phyloP scores from a whole-genome alignment of 2,797 vertebrate species.

The Leptatherina wallacei region DNA sequence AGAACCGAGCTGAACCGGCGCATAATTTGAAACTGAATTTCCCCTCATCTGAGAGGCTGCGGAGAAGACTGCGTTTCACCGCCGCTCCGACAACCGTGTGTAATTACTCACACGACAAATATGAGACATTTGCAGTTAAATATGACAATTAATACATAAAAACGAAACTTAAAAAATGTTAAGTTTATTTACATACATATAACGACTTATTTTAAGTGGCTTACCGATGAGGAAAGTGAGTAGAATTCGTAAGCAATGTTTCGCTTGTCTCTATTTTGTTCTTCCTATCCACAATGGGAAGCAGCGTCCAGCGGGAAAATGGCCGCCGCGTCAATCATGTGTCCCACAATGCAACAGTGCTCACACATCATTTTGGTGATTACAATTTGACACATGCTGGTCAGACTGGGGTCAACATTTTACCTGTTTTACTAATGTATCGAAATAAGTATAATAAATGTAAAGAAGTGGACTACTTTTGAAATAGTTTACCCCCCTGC shows the following conservation, averaged over 20 bases:
- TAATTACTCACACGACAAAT: conserved; percentile 52
- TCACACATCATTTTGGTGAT: conserved; percentile 35
- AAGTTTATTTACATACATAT: conserved; percentile 26
- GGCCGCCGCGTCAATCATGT: conserved; percentile 80
- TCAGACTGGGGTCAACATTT: rapidly evolving
- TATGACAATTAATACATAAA: neutral
- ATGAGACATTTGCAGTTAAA: conserved; percentile 19
- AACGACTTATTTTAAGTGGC: conserved; percentile 21
- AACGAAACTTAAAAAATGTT: conserved; percentile 22
- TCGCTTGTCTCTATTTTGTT: conserved; percentile 79
- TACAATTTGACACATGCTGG: neutral
- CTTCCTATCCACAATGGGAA: conserved; percentile 82
- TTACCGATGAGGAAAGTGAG: conserved; percentile 72
- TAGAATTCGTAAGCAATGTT: conserved; percentile 69
- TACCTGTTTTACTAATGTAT: neutral
- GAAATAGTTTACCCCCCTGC: neutral
- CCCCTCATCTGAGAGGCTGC: conserved; percentile 52
- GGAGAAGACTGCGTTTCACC: conserved; percentile 66
- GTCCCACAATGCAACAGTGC: conserved; percentile 77
- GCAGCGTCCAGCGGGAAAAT: conserved; percentile 83
- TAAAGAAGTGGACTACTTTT: neutral
- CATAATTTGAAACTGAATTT: conserved; percentile 73
- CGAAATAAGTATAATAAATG: no score
- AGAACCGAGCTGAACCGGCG: conserved; percentile 77
- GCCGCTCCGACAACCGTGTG: conserved; percentile 58